Percentiles rank a stretch among this genome's conserved stretches.
phyloP scores from a whole-genome alignment of 2,113 vertebrate genomes.

The Tragulus kanchil region DNA sequence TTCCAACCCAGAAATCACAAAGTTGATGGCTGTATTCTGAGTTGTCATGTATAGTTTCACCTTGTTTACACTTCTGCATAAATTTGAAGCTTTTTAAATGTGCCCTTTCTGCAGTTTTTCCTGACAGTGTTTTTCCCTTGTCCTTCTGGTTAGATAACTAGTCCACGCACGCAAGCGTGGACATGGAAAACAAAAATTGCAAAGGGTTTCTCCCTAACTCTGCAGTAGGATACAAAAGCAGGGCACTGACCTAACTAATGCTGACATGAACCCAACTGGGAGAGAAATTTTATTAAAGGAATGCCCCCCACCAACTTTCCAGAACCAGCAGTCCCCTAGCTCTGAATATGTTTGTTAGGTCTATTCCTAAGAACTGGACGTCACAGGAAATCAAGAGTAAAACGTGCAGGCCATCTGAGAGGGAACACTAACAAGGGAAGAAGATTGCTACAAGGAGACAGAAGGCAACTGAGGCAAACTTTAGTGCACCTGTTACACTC shows the following conservation, averaged over 20 bases:
- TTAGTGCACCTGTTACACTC: not conserved
- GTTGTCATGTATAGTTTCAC: slow-evolving; percentile 57
- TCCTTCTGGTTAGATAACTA: slow-evolving; percentile 71
- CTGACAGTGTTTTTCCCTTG: not conserved
- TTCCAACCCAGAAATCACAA: slow-evolving; percentile 65
- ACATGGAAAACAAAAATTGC: slow-evolving; percentile 60
- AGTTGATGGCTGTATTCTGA: slow-evolving; percentile 68
- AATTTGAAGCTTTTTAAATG: slow-evolving; percentile 73
- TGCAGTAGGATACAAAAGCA: slow-evolving; percentile 22
- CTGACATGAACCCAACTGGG: not conserved
- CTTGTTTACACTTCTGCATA: slow-evolving; percentile 73
- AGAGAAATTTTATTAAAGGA: not conserved
- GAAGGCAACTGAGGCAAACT: not conserved
- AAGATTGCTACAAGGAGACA: not conserved
- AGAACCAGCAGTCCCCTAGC: not conserved
- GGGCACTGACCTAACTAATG: not conserved
- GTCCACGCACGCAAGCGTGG: slow-evolving; percentile 9
- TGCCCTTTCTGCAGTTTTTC: slow-evolving; percentile 60
- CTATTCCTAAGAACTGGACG: not conserved
- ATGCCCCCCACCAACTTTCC: not conserved
- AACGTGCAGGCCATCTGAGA: not conserved
- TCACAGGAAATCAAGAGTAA: not conserved
- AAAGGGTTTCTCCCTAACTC: slow-evolving; percentile 48
- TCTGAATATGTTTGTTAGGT: not conserved
- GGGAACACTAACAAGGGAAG: not conserved